Base-by-base conservation (phyloP, 2,797 vertebrate genomes). In the Parauchenoglanis punctatus region DNA sequence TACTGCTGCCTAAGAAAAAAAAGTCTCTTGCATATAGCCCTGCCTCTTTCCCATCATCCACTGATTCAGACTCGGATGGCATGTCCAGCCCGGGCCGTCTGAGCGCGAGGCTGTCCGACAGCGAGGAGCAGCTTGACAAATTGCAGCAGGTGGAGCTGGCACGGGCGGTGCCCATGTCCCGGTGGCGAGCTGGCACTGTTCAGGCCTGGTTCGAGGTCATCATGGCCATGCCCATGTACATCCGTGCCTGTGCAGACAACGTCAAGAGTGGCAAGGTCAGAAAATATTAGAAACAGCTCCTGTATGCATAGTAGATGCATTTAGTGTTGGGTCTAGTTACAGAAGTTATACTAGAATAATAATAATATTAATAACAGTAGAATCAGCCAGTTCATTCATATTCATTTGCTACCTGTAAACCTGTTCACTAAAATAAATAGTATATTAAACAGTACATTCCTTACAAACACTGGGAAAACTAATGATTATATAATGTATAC, bases 181-280 rank as follows among this genome's bases (percentile, higher is more conserved):
- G 93, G 88, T 98, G 97, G 97, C 96, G 96, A 92, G 96, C 97
- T 0, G 96, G 96, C 61, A 94, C 96, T 0, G 96, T 98, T 82
- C 96, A 96, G 93, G 96, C 97, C 90, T 98, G 97, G 97, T 95
- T 98, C 89, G 97, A 98, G 93, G 96, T 97, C 88, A 96, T 97
- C 93, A 97, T 98, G 97, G 97, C 96, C 78, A 97, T 98, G 97
- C 96, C 97, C 85, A 97, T 97, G 96, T 97, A 97, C 83, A 92
- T 93, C 81, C 94, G 96, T 13, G 94, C 96, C 85, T 98, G 96
- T 81, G 92, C 95, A 0, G 97, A 98, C 93, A 97, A 97, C 40
- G 91, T 97, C 89, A 98, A 97, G 93, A 97, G 97, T 52, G 97
- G 97, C 68, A 97, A 97, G 97, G 97, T 97, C 63, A 86, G 85